These are phyloP conservation scores for Synanthedon myopaeformis DNA, from an alignment of 2,888 invertebrate genomes.

Conservation along the genomic window DNA sequence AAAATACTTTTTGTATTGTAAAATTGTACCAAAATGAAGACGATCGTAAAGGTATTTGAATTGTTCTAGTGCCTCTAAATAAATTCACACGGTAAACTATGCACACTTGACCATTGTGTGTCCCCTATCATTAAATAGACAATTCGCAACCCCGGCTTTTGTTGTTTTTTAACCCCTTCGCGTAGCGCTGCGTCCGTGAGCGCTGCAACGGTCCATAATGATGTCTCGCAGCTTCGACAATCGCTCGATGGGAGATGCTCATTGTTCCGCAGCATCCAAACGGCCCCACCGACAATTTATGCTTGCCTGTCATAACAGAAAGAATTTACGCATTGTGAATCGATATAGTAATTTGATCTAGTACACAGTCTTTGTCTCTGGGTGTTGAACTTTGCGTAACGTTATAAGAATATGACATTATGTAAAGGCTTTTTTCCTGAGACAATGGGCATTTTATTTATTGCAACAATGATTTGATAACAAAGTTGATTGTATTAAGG, in stretches of 20 bases:
- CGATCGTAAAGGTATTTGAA: no score
- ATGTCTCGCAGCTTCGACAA: slow-evolving; percentile 56
- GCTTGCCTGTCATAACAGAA: slow-evolving; percentile 68
- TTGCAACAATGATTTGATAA: slow-evolving; percentile 29
- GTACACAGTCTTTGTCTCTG: slow-evolving; percentile 55
- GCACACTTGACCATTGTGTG: slow-evolving; percentile 54
- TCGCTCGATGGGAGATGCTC: slow-evolving; percentile 41
- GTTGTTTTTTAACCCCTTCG: slow-evolving; percentile 46
- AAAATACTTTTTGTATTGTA: no score
- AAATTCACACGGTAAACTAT: slow-evolving; percentile 55
- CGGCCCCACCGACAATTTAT: slow-evolving; percentile 63
- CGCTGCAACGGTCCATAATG: slow-evolving; percentile 42
- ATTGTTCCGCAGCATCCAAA: slow-evolving; percentile 65
- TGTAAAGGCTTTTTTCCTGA: slow-evolving; percentile 30
- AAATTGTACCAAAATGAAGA: no score
- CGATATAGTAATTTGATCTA: slow-evolving; percentile 64
- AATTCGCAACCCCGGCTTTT: slow-evolving; percentile 44
- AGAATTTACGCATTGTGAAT: slow-evolving; percentile 68
- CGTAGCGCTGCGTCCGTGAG: slow-evolving; percentile 47
- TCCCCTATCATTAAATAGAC: slow-evolving; percentile 48
- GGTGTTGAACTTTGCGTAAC: slow-evolving; percentile 54
- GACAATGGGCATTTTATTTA: slow-evolving; percentile 34
- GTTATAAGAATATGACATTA: slow-evolving; percentile 48
- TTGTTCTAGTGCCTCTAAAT: slow-evolving; percentile 2
- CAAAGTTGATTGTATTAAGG: slow-evolving; percentile 4